Base-by-base conservation (phyloP, 2,888 invertebrate species). In the Cremastinae sp. region DNA sequence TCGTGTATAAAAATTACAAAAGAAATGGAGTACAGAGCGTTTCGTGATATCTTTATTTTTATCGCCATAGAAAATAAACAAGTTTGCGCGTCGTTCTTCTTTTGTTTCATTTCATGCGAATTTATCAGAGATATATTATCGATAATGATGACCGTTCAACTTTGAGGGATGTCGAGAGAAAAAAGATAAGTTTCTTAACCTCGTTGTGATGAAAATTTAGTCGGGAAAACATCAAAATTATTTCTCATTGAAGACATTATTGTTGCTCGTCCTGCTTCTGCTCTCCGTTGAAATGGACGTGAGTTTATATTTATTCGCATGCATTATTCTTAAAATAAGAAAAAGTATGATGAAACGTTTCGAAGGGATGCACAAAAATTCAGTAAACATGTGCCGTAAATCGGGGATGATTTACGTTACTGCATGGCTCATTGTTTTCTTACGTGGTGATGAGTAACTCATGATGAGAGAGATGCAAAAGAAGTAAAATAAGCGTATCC, bases 231-330 rank as follows among this genome's bases (percentile, higher is more conserved):
- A 35, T 0, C 3, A 8, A 41, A 9, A 69, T 43, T 7, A 41
- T 43, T 12, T 49, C 35, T 51, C 12, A 5, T 20, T 1, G 14
- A 22, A n/a, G 7, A 41, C 28, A 51, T 41, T 28, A n/a, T 14
- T 41, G n/a, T n/a, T n/a, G n/a, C n/a, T 35, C 43, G 14, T 9
- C 37, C 8, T 39, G 14, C n/a, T 4, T 5, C 9, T 55, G 43
- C 51, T 18, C 43, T 16, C 55, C 18, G 0, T 22, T 7, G 16
- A 7, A 59, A 74, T 74, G 74, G 69, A 74, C 53, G 69, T 74
- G 53, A 65, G 74, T 18, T 28, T 28, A 3, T 8, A 35, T 51
- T 18, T 22, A 43, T 7, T 22, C n/a, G 2, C 12, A 18, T 56
- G 55, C 35, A 53, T 53, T 43, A 28, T 45, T 56, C 35, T 53